Evolutionary conservation across 2,888 invertebrate genomes (phyloP).

Genomic region (Nemapogon koenigi): DNA sequence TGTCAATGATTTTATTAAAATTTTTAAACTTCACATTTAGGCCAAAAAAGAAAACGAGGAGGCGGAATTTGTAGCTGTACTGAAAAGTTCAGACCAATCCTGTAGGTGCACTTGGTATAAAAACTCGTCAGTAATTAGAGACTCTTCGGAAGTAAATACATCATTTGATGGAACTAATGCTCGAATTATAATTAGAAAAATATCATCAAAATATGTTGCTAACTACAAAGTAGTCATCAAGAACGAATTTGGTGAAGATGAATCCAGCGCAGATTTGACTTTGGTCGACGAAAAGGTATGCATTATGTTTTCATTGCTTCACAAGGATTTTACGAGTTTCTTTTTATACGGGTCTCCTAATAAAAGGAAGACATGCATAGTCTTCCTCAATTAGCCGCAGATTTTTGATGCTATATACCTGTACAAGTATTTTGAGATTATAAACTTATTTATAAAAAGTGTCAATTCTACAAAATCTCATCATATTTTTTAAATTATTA

Average conservation of each 20-base stretch:
- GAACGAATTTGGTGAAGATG: conserved; percentile 91
- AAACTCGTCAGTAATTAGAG: conserved; percentile 77
- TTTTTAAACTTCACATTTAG: conserved; percentile 20
- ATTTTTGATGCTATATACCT: not conserved
- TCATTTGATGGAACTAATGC: conserved; percentile 86
- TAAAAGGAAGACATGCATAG: no score
- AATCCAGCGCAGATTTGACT: conserved; percentile 84
- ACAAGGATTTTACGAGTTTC: no score
- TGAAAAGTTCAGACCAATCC: conserved; percentile 79
- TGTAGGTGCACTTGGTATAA: conserved; percentile 87
- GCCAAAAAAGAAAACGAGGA: conserved; percentile 67
- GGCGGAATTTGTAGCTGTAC: conserved; percentile 77
- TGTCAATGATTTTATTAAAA: conserved; percentile 2
- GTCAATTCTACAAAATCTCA: no score
- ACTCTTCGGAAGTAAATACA: conserved; percentile 78
- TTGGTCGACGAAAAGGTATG: conserved; percentile 69
- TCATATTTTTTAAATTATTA: no score
- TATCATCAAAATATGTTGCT: conserved; percentile 79
- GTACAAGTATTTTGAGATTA: no score
- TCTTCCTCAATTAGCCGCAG: not conserved
- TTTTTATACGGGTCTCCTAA: no score
- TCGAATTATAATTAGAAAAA: conserved; percentile 77
- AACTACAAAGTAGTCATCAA: conserved; percentile 85
- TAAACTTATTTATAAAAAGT: no score
- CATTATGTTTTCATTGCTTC: not conserved